Conservation (phyloP, 2,113 vertebrate species). For the Oncorhynchus nerka region DNA sequence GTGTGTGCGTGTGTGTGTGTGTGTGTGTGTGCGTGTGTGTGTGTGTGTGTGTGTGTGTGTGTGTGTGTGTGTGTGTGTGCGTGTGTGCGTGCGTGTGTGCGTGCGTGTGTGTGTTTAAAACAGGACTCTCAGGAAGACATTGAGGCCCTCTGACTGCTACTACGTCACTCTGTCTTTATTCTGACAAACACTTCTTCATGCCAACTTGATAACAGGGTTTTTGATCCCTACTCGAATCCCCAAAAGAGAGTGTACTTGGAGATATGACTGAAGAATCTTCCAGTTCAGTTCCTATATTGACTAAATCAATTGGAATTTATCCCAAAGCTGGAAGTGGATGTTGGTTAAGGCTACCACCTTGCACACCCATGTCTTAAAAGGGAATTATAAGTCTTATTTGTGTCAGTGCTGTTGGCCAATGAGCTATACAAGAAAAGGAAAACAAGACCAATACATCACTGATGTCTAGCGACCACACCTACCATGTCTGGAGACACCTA, state of each 20-base stretch:
- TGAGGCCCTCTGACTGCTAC: slow-evolving; percentile 33
- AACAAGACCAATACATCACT: neutral
- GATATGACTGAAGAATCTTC: neutral
- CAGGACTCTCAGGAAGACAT: slow-evolving; percentile 44
- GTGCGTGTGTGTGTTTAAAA: neutral
- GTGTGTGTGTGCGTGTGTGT: too few relatives aligned
- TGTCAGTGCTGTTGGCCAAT: neutral
- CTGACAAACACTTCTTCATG: slow-evolving; percentile 30
- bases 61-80: too few relatives aligned
- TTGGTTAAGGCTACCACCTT: neutral
- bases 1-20: too few relatives aligned
- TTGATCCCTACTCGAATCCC: neutral
- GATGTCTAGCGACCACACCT: too few relatives aligned
- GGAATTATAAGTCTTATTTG: neutral
- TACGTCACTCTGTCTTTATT: slow-evolving; percentile 33
- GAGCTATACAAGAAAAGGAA: neutral
- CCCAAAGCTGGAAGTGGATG: neutral
- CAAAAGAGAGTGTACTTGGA: neutral
- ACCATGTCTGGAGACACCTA: neutral
- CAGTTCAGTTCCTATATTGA: neutral
- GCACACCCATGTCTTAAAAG: neutral
- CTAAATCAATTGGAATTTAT: too few relatives aligned
- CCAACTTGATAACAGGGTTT: slow-evolving; percentile 38
- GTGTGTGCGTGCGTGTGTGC: neutral
- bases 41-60: too few relatives aligned